Conservation (phyloP, 2,888 invertebrate species). For the Podabrus alpinus region DNA sequence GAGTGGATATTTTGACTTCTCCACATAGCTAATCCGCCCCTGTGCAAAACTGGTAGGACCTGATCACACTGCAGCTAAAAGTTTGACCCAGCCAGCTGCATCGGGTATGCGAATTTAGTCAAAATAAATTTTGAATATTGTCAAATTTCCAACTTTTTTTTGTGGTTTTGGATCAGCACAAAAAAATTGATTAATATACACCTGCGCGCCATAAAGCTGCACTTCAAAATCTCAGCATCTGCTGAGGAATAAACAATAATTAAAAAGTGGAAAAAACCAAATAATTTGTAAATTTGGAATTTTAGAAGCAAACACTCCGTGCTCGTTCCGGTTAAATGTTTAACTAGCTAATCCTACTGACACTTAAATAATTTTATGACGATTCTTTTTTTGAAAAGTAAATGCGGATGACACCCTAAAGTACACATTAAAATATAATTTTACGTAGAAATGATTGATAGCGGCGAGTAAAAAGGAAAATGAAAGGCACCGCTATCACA, state of each 20-base stretch:
- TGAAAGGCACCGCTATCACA: slow-evolving; percentile 56
- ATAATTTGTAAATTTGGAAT: neutral
- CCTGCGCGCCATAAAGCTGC: neutral
- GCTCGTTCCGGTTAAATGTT: neutral
- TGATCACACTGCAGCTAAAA: neutral
- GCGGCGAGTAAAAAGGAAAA: slow-evolving; percentile 42
- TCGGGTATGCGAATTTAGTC: neutral
- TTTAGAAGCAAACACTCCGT: neutral
- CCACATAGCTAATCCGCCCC: neutral
- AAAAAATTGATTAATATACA: neutral
- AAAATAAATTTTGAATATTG: neutral
- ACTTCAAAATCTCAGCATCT: neutral
- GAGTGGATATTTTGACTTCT: too few species aligned
- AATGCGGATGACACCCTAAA: slow-evolving; percentile 14
- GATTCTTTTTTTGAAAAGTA: slow-evolving; percentile 9
- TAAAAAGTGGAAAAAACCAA: neutral
- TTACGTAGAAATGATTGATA: slow-evolving; percentile 23
- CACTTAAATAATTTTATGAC: slow-evolving; percentile 1
- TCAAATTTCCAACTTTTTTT: neutral
- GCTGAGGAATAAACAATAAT: neutral
- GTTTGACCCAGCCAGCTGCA: neutral
- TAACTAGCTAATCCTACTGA: neutral
- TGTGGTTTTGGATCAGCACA: neutral
- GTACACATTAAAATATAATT: slow-evolving; percentile 14
- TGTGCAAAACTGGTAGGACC: neutral